Evolutionary conservation across 2,888 invertebrate species (phyloP), one percentile per base, ranked within the genome.

Genomic region (Ryuthela nishihirai): DNA sequence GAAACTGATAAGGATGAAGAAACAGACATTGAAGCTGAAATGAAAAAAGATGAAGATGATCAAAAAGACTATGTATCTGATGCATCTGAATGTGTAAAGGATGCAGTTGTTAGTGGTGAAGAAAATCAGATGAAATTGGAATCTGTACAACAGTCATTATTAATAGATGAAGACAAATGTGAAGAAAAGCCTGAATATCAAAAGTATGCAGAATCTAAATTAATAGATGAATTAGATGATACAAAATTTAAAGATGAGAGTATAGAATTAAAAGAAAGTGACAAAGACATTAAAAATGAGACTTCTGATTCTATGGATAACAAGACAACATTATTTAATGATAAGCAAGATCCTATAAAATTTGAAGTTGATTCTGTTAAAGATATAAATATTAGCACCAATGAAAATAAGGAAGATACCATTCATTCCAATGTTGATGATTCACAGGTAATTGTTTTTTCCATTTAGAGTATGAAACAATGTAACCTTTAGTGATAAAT

Each of bases 1-100:
- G 25, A 38, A 21, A 12, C 24, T 9, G 18, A 15, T 9, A 50
- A 53, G 26, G 60, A 60, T 42, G 58, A 63, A 41, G 55, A 49
- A 48, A 63, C 54, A 3, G 55, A 52, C 18, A 55, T 56, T 17
- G 63, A 62, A 32, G 42, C 39, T 21, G 54, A 58, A 23, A 15
- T 46, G 12, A 34, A 54, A 4, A 64, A 65, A 47, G 56, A 60
- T 3, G 65, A 67, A 46, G 62, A 66, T 4, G 67, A 66, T 25
- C 62, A 64, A 26, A 54, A 64, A 24, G 53, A 61, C 18, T n/a
- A 9, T 12, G 17, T 32, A 18, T 25, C 50, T 15, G 18, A 23
- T 15, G 17, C 25, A 18, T 25, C 50, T 15, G 18, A 23, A 12
- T 66, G 69, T 39, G 66, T 66, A 21, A 60, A 66, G 18, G 39